Evolutionary conservation across 23 tunicate genomes (phyloP).

Genomic region (Trididemnum clinides): DNA sequence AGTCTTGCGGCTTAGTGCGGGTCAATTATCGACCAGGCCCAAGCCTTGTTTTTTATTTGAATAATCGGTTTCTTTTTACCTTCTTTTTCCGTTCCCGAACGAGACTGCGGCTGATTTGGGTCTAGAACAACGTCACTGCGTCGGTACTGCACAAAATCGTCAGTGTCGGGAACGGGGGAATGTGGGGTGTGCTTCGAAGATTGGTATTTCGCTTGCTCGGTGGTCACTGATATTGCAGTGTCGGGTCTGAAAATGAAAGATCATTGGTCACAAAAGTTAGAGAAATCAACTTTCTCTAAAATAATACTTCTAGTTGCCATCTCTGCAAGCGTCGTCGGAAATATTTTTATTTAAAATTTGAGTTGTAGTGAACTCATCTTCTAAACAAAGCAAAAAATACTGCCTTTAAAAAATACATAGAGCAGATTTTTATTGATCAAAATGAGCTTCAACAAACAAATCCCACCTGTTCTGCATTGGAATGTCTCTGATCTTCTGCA

Average conservation of each 20-base stretch:
- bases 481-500: neutral
- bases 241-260: neutral
- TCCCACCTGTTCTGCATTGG: neutral
- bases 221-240: constrained; percentile 72
- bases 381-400: too few relatives aligned
- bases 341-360: too few relatives aligned
- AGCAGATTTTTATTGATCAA: too few relatives aligned
- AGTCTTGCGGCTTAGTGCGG: too few relatives aligned
- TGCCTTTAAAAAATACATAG: too few relatives aligned
- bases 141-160: constrained; percentile 79
- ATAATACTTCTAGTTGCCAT: neutral
- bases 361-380: too few relatives aligned
- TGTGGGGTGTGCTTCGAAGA: constrained; percentile 51
- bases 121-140: constrained; percentile 64
- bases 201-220: constrained; percentile 74
- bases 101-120: constrained; percentile 53
- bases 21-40: too few relatives aligned
- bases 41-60: too few relatives aligned
- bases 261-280: neutral
- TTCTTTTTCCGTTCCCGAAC: constrained; percentile 34
- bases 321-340: too few relatives aligned
- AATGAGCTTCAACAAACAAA: too few relatives aligned
- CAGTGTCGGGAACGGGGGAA: constrained; percentile 84
- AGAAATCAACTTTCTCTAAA: neutral
- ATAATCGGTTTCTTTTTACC: too few relatives aligned